Conservation (phyloP, 2,888 invertebrate species). For the Ochropleura plecta region DNA sequence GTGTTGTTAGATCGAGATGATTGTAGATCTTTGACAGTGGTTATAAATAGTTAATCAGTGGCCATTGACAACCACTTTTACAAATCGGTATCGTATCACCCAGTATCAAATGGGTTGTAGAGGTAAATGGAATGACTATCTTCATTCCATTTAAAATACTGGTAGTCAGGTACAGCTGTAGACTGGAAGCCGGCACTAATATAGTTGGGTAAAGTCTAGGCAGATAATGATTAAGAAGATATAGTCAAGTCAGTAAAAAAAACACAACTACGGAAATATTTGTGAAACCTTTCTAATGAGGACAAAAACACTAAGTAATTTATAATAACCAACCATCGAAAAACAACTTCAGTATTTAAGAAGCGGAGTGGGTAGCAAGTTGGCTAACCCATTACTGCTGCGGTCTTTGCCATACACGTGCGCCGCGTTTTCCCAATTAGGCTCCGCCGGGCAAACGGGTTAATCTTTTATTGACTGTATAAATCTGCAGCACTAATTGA, state of each 20-base stretch:
- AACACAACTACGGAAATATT: neutral
- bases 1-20: too few species aligned
- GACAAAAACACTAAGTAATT: neutral
- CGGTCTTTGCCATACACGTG: conserved; percentile 60
- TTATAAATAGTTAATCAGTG: too few species aligned
- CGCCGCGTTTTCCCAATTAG: conserved; percentile 71
- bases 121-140: too few species aligned
- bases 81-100: neutral
- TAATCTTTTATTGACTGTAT: conserved; percentile 76
- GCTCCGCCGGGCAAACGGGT: conserved; percentile 62
- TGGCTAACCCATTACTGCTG: conserved; percentile 37
- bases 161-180: neutral
- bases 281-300: too few species aligned
- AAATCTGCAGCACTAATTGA: conserved; percentile 69
- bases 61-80: neutral
- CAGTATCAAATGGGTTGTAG: neutral
- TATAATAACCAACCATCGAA: neutral
- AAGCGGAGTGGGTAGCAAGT: conserved; percentile 14
- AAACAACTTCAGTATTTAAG: conserved; percentile 31
- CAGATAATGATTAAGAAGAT: neutral
- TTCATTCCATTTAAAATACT: neutral
- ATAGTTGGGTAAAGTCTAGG: neutral
- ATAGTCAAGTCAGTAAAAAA: neutral
- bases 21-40: neutral
- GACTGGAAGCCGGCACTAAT: neutral